Conservation (phyloP, 2,113 vertebrate genomes). For the Heterocephalus glaber region DNA sequence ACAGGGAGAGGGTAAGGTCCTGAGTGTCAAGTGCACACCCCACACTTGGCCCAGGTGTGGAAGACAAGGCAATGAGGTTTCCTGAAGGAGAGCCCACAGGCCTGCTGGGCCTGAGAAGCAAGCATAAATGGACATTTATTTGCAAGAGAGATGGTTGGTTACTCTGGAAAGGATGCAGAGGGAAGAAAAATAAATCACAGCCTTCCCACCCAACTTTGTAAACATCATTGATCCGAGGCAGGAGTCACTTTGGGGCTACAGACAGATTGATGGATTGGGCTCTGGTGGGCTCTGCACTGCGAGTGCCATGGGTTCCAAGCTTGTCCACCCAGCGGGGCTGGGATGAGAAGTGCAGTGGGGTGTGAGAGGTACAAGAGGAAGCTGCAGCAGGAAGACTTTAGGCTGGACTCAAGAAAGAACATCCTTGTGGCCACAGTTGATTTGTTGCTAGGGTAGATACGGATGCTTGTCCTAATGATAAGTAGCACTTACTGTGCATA, state of each 20-base stretch:
- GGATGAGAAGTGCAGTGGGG: background rate
- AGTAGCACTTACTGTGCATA: background rate
- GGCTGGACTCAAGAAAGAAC: background rate
- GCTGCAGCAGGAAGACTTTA: background rate
- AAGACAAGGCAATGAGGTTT: background rate
- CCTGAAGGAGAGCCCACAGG: background rate
- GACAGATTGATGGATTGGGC: slow-evolving; percentile 71
- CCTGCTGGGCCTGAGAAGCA: background rate
- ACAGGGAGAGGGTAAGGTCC: background rate
- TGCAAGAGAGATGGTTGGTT: slow-evolving; percentile 8
- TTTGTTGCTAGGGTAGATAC: background rate
- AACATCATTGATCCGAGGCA: slow-evolving; percentile 68
- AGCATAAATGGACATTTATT: background rate
- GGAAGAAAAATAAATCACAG: slow-evolving; percentile 49
- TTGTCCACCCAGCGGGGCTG: background rate
- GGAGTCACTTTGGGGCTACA: slow-evolving; percentile 68
- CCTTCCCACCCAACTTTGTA: slow-evolving; percentile 21
- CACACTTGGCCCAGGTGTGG: background rate
- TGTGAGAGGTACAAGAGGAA: background rate
- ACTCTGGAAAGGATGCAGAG: slow-evolving; percentile 45
- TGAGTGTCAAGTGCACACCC: rapidly evolving
- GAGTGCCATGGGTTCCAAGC: background rate
- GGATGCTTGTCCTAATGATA: background rate
- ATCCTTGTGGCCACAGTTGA: background rate
- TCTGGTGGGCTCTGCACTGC: background rate